Evolutionary conservation across 2,113 vertebrate species (phyloP).

Genomic region (Micronycteris hirsuta): DNA sequence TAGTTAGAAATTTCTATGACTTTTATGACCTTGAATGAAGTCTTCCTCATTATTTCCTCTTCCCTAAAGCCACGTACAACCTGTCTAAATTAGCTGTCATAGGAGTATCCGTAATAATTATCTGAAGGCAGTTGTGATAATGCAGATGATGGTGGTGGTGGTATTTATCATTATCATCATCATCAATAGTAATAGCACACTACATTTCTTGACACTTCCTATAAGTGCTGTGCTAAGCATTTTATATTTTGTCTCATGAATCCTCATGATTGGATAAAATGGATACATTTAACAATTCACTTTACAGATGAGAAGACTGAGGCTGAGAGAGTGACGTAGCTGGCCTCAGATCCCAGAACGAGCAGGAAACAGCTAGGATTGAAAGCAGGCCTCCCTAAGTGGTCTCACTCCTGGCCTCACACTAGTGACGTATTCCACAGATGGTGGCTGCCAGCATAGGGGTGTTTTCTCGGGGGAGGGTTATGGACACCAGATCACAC

Average conservation of each 20-base stretch:
- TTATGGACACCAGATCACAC: neutral
- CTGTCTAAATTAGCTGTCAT: neutral
- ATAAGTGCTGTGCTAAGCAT: neutral
- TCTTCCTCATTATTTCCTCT: neutral
- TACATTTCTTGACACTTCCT: neutral
- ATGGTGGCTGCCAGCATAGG: neutral
- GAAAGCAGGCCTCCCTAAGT: neutral
- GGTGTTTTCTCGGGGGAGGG: neutral
- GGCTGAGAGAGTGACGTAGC: neutral
- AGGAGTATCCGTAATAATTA: neutral
- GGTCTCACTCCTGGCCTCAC: neutral
- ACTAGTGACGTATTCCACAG: fast-evolving
- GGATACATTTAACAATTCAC: neutral
- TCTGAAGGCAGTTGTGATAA: neutral
- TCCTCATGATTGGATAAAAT: neutral
- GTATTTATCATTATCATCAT: neutral
- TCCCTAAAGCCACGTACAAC: neutral
- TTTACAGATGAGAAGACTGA: neutral
- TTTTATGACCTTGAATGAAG: neutral
- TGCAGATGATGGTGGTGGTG: neutral
- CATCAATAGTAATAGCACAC: neutral
- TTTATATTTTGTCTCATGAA: neutral
- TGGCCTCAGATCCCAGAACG: neutral
- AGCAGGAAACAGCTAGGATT: neutral
- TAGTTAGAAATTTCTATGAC: neutral